These are phyloP conservation scores for Irena cyanogastra DNA, from an alignment of 2,113 vertebrate genomes.

Conservation along the genomic window DNA sequence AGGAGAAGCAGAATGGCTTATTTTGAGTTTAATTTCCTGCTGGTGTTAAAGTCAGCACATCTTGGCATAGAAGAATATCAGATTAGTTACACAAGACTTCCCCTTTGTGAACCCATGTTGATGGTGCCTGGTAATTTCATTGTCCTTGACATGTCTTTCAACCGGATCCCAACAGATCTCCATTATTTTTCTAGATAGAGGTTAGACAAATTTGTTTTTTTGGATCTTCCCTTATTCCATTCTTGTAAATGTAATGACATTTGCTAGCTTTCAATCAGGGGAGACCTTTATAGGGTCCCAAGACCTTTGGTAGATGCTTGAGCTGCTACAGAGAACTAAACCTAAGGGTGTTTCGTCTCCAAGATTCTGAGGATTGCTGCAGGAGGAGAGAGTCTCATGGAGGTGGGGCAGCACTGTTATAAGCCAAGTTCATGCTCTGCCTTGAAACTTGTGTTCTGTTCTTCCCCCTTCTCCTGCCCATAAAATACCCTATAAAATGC, in stretches of 20 bases:
- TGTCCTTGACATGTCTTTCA: background rate
- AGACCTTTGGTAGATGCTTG: background rate
- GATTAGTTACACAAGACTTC: background rate
- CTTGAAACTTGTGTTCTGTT: background rate
- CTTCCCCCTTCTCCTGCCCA: no score
- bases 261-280: background rate
- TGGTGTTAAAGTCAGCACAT: background rate
- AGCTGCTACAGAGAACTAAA: background rate
- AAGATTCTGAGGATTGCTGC: background rate
- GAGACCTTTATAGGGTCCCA: background rate
- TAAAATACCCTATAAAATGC: no score
- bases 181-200: background rate
- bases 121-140: background rate
- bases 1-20: background rate
- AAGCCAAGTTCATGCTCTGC: background rate
- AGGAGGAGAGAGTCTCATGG: background rate
- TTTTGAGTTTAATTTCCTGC: background rate
- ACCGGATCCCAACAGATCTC: no score
- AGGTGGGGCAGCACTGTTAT: no score
- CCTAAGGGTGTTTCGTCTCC: background rate
- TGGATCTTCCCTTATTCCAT: background rate
- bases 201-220: background rate
- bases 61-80: no score
- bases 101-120: background rate
- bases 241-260: background rate